Evolutionary conservation across 2,113 vertebrate species (phyloP), one percentile per base, ranked within the genome.

Genomic region (Nicator chloris): DNA sequence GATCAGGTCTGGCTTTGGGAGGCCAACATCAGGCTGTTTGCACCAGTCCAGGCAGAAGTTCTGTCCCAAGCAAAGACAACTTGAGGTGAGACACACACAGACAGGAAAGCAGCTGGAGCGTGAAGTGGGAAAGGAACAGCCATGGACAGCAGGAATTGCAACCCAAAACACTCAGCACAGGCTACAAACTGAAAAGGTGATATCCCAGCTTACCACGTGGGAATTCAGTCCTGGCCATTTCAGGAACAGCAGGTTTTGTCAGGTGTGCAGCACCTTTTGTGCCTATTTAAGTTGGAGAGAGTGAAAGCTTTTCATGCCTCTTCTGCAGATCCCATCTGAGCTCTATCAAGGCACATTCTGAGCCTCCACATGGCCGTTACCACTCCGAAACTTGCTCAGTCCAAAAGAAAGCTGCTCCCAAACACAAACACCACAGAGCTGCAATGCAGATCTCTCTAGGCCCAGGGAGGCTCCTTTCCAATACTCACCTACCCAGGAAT

Each of bases 1-100:
- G 16, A 99, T 98, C 24, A 99, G 96, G 95, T 99, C 99, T 8
- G 99, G 99, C 88, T 99, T 99, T 35, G 99, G 99, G 78, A 99
- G 98, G 7, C 99, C 99, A 69, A 98, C 94, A 0, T 99, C 99
- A 0, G 99, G 98, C 30, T 98, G 97, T 88, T 96, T 99, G 82
- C 99, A 99, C 99, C 99, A 99, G 22, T 99, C 97, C 91, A 99
- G 80, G 64, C 93, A 94, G 91, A 99, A 99, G 24, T 98, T 98
- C 99, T 99, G 97, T 81, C 33, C 51, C 50, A 49, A 37, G 78
- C 13, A 93, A 54, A 87, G 33, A 63, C n/a, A 87, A 69, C 50
- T 22, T 40, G 56, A 92, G 39, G 40, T 56, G 71, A 56, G 61
- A 66, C 39, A 59, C 47, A 45, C 20, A 63, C 4, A 5, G 27